These are phyloP conservation scores for Helicoverpa armigera DNA, from an alignment of 1,140 invertebrate species.

Conservation along the genomic window DNA sequence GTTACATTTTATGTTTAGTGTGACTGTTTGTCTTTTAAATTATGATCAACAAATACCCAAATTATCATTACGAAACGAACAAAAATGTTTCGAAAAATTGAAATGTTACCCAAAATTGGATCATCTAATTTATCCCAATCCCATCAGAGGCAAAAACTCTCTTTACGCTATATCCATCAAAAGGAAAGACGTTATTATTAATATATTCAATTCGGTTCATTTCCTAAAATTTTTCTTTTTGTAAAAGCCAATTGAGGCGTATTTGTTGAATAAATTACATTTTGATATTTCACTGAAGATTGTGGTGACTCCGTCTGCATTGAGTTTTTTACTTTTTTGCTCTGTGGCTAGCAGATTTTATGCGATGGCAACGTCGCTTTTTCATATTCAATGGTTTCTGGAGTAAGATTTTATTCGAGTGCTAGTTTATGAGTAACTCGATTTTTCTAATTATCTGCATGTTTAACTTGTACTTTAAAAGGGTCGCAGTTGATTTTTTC, in stretches of 20 bases:
- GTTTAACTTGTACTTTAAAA: too few species aligned
- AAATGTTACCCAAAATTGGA: not conserved
- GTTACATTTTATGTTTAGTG: too few species aligned
- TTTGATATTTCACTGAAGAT: constrained; percentile 40
- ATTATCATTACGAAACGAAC: too few species aligned
- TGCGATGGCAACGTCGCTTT: not conserved
- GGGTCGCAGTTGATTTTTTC: too few species aligned
- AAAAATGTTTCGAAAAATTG: too few species aligned
- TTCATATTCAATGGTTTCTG: not conserved
- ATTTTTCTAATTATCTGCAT: too few species aligned
- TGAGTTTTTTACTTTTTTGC: constrained; percentile 5
- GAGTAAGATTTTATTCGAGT: too few species aligned
- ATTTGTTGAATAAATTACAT: constrained; percentile 46
- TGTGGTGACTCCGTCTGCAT: not conserved
- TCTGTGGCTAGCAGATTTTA: constrained; percentile 21
- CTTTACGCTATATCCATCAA: constrained; percentile 16
- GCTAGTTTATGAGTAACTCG: too few species aligned
- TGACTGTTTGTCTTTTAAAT: too few species aligned
- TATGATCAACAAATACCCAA: too few species aligned
- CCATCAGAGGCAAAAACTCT: constrained; percentile 6
- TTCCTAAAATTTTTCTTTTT: constrained; percentile 41
- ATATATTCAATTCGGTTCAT: constrained; percentile 45
- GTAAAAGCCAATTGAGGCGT: constrained; percentile 40
- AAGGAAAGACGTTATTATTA: constrained; percentile 36
- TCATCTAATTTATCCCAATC: constrained; percentile 1